Percentiles rank a stretch among this genome's conserved stretches.
Conservation (phyloP, 2,888 invertebrate genomes). For the Nephrotoma appendiculata region DNA sequence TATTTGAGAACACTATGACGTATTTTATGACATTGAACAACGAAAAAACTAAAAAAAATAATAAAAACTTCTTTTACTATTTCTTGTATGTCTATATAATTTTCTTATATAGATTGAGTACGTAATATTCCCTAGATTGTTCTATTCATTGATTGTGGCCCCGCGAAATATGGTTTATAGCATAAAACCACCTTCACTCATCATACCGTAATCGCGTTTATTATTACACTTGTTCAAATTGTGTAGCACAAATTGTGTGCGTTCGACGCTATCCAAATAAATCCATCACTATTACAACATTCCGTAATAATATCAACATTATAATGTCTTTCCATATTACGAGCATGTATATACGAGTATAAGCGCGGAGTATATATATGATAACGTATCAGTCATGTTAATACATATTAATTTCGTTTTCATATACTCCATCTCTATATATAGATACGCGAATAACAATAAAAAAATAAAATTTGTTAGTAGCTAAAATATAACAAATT, state of each 20-base stretch:
- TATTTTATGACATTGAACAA: background rate
- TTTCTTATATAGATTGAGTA: background rate
- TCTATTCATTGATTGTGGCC: background rate
- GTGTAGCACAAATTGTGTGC: background rate
- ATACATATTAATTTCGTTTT: background rate
- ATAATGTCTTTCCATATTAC: background rate
- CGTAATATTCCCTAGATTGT: background rate
- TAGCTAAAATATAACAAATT: background rate
- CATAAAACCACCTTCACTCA: background rate
- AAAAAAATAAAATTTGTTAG: background rate
- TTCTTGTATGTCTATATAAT: background rate
- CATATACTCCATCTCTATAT: background rate
- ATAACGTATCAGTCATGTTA: background rate
- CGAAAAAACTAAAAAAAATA: background rate
- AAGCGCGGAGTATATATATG: no score
- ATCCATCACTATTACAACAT: background rate
- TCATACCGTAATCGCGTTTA: background rate
- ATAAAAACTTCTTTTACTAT: background rate
- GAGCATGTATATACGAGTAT: background rate
- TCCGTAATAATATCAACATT: background rate
- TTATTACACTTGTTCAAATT: background rate
- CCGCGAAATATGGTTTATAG: background rate
- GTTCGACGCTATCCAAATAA: background rate
- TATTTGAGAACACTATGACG: background rate
- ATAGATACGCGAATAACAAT: background rate